Conservation (phyloP, 2,797 vertebrate genomes). For the Picus viridis region DNA sequence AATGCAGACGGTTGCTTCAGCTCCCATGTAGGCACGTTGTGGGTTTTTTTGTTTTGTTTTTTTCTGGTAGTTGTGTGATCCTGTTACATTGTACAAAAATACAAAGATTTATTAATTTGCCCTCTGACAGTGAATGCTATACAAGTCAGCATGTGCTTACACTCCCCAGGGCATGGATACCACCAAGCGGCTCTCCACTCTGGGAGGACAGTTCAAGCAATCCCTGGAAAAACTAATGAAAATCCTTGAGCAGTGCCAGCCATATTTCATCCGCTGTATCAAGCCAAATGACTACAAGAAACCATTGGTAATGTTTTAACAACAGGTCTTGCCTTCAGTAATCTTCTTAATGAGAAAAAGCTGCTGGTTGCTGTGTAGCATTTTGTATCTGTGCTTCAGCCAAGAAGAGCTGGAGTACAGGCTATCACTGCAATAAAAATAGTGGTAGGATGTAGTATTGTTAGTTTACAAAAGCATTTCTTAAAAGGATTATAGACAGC, state of each 20-base stretch:
- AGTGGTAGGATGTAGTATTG: neutral
- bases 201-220: conserved; percentile 92
- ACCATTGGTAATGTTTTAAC: conserved; percentile 85
- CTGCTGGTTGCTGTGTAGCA: neutral
- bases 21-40: neutral
- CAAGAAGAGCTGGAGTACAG: neutral
- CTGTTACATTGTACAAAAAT: neutral
- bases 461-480: neutral
- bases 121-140: neutral
- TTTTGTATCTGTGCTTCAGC: neutral
- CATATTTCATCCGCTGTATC: conserved; percentile 96
- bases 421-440: neutral
- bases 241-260: conserved; percentile 89
- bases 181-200: conserved; percentile 84
- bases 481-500: neutral
- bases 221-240: conserved; percentile 97
- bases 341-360: neutral
- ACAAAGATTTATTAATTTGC: neutral
- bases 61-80: neutral
- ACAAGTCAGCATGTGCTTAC: conserved; percentile 1
- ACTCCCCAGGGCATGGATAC: conserved; percentile 78
- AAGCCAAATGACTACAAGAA: conserved; percentile 98
- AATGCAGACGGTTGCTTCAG: neutral
- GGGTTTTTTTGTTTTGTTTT: neutral
- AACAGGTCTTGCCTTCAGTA: neutral